Conservation (phyloP, 2,888 invertebrate species). For the Diarsia mendica region DNA sequence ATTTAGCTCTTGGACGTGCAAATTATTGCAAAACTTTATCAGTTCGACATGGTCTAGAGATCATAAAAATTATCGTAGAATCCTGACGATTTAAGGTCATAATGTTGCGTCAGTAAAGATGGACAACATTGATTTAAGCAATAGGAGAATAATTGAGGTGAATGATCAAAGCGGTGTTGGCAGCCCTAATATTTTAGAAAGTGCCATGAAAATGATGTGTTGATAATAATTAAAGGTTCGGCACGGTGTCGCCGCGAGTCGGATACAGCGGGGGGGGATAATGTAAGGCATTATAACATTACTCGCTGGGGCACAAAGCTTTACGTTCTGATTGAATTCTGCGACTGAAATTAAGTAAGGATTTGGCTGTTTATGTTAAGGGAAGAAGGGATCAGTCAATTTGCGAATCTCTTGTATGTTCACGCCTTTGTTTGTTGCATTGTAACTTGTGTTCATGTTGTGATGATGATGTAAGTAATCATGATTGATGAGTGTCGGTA, state of each 20-base stretch:
- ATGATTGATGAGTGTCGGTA: slow-evolving; percentile 52
- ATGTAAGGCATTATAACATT: slow-evolving; percentile 89
- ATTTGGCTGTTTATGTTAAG: slow-evolving; percentile 89
- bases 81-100: slow-evolving; percentile 42
- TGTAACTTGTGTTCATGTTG: slow-evolving; percentile 49
- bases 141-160: slow-evolving; percentile 32
- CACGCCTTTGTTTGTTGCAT: slow-evolving; percentile 78
- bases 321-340: slow-evolving; percentile 90
- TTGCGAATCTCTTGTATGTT: slow-evolving; percentile 79
- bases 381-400: slow-evolving; percentile 87
- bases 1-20: slow-evolving; percentile 61
- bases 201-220: slow-evolving; percentile 89
- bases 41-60: slow-evolving; percentile 61
- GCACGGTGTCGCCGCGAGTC: slow-evolving; percentile 83
- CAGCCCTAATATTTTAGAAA: slow-evolving; percentile 84
- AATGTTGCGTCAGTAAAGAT: slow-evolving; percentile 43
- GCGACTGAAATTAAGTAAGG: slow-evolving; percentile 90
- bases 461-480: slow-evolving; percentile 48
- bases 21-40: slow-evolving; percentile 65
- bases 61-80: slow-evolving; percentile 47
- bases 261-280: slow-evolving; percentile 84
- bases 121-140: slow-evolving; percentile 31
- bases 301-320: slow-evolving; percentile 87
- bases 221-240: slow-evolving; percentile 90
- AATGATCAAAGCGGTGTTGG: slow-evolving; percentile 55